phyloP scores from a whole-genome alignment of 2,113 vertebrate species.

The Gallinago undulata region DNA sequence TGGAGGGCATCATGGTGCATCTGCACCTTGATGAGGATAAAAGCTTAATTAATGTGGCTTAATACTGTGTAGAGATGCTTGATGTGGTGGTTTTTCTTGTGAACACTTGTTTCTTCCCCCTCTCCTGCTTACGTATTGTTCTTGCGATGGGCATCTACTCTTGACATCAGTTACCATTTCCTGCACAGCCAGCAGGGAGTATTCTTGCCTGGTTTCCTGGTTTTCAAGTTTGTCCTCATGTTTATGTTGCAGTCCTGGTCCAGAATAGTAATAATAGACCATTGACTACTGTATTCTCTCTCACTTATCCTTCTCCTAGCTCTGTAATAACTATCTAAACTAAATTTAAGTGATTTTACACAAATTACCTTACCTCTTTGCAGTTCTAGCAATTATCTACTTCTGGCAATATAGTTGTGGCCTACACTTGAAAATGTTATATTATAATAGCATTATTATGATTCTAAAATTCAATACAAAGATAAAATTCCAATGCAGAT shows the following conservation, averaged over 20 bases:
- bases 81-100: constrained; percentile 61
- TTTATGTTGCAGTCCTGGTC: constrained; percentile 55
- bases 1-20: neutral
- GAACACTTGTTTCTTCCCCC: constrained; percentile 70
- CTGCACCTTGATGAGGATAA: neutral
- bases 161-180: constrained; percentile 66
- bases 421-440: constrained; percentile 11
- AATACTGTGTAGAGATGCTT: constrained; percentile 61
- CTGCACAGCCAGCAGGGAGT: constrained; percentile 62
- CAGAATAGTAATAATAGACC: constrained; percentile 66
- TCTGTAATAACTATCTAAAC: constrained; percentile 23
- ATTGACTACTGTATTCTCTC: neutral
- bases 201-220: constrained; percentile 67
- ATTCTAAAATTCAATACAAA: constrained; percentile 47
- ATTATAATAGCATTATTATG: constrained; percentile 12
- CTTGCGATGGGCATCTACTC: constrained; percentile 63
- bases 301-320: neutral
- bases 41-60: constrained; percentile 52
- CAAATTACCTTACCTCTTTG: constrained; percentile 19
- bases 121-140: constrained; percentile 70
- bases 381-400: constrained; percentile 25
- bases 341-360: constrained; percentile 39
- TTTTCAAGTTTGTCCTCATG: constrained; percentile 63
- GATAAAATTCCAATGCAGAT: constrained; percentile 48
- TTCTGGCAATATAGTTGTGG: constrained; percentile 13